Percentiles rank a stretch among this genome's conserved stretches.
Evolutionary conservation across 2,113 vertebrate species (phyloP).

Genomic region (Campylomormyrus numenius): DNA sequence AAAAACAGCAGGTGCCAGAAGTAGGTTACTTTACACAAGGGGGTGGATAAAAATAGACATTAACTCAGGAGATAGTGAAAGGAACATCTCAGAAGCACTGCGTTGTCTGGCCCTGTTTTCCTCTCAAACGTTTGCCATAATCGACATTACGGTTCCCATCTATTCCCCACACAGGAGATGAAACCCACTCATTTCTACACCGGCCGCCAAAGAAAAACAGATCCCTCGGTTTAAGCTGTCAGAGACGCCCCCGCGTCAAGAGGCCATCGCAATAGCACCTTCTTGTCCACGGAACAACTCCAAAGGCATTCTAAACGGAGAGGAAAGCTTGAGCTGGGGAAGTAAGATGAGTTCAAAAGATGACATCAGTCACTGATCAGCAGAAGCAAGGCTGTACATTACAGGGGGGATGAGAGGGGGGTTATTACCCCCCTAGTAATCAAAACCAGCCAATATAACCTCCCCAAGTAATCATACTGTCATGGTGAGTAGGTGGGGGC

Average conservation of each 20-base stretch:
- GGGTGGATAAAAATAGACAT: constrained; percentile 7
- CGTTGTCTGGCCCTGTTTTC: neutral
- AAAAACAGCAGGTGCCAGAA: constrained; percentile 8
- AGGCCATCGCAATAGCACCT: neutral
- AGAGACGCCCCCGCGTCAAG: neutral
- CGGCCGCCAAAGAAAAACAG: neutral
- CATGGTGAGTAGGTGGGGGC: neutral
- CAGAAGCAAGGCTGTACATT: neutral
- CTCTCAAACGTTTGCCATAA: neutral
- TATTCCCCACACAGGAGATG: constrained; percentile 4
- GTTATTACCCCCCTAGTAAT: neutral
- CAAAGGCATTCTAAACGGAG: neutral
- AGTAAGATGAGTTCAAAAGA: neutral
- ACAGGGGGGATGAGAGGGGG: too few relatives aligned
- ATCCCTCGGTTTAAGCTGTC: constrained; percentile 19
- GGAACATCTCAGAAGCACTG: neutral
- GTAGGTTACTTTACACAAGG: constrained; percentile 8
- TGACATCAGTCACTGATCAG: neutral
- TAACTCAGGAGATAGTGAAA: neutral
- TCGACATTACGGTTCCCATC: neutral
- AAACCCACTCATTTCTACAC: constrained; percentile 16
- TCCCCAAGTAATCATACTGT: neutral
- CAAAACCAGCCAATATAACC: neutral
- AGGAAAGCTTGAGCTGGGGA: neutral
- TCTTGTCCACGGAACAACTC: neutral